Conservation (phyloP, 2,888 invertebrate genomes). For the Tiliacea citrago region DNA sequence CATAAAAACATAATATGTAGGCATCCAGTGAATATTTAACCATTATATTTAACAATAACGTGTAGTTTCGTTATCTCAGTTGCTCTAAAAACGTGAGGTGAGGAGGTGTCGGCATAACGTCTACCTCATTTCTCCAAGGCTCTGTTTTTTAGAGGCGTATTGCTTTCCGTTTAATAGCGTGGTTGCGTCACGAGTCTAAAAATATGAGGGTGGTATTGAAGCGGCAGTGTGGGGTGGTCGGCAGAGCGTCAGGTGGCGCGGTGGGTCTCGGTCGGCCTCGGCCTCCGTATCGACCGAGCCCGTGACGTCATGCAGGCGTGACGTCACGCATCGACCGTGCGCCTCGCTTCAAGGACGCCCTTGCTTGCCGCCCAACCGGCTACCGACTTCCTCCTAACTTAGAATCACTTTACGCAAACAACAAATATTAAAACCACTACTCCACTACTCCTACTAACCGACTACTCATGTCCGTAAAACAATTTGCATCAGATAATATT, state of each 20-base stretch:
- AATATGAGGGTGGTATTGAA: conserved; percentile 82
- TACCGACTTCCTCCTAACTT: conserved; percentile 80
- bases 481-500: conserved; percentile 57
- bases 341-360: conserved; percentile 87
- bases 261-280: conserved; percentile 77
- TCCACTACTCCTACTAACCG: no score
- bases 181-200: conserved; percentile 88
- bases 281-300: conserved; percentile 81
- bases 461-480: conserved; percentile 33
- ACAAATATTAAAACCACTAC: conserved; percentile 48
- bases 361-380: conserved; percentile 78
- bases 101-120: conserved; percentile 14
- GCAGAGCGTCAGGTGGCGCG: conserved; percentile 71
- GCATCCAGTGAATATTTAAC: not conserved
- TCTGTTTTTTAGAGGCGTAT: conserved; percentile 69
- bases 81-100: not conserved
- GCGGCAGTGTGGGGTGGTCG: conserved; percentile 75
- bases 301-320: conserved; percentile 85
- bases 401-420: conserved; percentile 69
- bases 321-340: conserved; percentile 88
- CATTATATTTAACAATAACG: not conserved
- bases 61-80: not conserved
- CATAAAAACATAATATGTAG: not conserved
- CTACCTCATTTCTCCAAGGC: conserved; percentile 69
- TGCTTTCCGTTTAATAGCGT: conserved; percentile 76